phyloP scores from a whole-genome alignment of 2,113 vertebrate species.

The Eptesicus fuscus region DNA sequence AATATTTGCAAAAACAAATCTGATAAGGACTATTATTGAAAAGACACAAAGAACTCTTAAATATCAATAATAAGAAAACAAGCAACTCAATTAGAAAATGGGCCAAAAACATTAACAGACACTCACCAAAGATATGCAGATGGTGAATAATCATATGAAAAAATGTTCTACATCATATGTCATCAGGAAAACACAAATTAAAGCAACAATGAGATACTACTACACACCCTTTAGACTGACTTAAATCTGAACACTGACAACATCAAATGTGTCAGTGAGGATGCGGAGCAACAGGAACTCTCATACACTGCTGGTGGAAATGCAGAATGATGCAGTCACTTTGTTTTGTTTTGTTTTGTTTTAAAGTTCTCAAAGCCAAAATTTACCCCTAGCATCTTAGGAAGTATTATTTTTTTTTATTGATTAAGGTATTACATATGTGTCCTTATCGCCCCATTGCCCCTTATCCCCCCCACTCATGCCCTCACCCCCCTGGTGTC shows the following conservation, averaged over 20 bases:
- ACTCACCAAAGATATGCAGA: not conserved
- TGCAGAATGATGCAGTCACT: not conserved
- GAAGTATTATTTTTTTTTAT: too few relatives aligned
- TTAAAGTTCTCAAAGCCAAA: too few relatives aligned
- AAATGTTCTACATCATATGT: not conserved
- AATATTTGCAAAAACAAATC: not conserved
- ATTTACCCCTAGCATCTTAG: too few relatives aligned
- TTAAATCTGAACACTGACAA: not conserved
- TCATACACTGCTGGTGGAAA: not conserved
- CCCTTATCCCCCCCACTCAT: too few relatives aligned
- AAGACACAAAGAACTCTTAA: not conserved
- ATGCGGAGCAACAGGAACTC: not conserved
- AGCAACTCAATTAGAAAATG: too few relatives aligned
- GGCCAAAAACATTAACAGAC: not conserved
- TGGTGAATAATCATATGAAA: not conserved
- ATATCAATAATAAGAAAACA: not conserved
- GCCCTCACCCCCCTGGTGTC: too few relatives aligned
- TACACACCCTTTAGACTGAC: not conserved
- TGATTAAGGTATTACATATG: too few relatives aligned
- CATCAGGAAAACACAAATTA: not conserved
- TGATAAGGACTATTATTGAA: not conserved
- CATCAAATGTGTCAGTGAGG: not conserved
- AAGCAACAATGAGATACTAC: not conserved
- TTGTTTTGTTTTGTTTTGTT: not conserved
- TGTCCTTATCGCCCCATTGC: too few relatives aligned